Conservation (phyloP, 1,140 invertebrate species). For the Camponotus floridanus region DNA sequence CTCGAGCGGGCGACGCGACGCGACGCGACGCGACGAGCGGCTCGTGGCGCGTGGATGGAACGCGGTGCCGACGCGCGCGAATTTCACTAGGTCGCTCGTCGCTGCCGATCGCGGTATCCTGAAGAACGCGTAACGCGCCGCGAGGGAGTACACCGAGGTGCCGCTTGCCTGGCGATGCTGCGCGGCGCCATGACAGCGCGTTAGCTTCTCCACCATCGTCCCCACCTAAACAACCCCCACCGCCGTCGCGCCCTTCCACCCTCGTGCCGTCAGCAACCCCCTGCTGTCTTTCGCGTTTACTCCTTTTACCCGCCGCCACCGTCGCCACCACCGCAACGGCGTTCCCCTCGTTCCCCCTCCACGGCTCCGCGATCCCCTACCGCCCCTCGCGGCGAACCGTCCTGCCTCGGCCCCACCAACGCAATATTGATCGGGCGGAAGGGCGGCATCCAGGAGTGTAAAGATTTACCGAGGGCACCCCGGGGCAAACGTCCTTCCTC, state of each 20-base stretch:
- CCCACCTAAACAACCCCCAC: conserved; percentile 70
- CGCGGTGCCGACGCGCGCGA: conserved; percentile 5
- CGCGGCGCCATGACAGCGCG: conserved; percentile 85
- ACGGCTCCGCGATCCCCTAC: conserved; percentile 37
- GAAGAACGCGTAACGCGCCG: conserved; percentile 57
- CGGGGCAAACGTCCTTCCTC: conserved; percentile 42
- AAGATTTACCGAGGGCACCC: conserved; percentile 66
- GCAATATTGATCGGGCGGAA: conserved; percentile 86
- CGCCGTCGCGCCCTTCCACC: conserved; percentile 59
- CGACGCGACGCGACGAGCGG: conserved; percentile 41
- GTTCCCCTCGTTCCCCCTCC: conserved; percentile 47
- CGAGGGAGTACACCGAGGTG: conserved; percentile 67
- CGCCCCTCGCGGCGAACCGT: conserved; percentile 47
- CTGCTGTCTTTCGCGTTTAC: conserved; percentile 50
- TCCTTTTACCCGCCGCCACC: conserved; percentile 67
- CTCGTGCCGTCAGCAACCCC: conserved; percentile 19
- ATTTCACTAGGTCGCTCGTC: conserved; percentile 44
- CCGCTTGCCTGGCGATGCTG: conserved; percentile 79
- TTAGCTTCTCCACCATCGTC: conserved; percentile 75
- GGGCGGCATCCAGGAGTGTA: conserved; percentile 84
- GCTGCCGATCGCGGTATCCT: conserved; percentile 48
- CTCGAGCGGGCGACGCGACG: conserved; percentile 29
- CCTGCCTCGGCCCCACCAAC: conserved; percentile 82
- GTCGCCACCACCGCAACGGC: conserved; percentile 65
- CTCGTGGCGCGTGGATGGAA: neutral